A percentile compares a stretch with the other conserved stretches of the same genome.
These are phyloP conservation scores for Onychostruthus taczanowskii DNA, from an alignment of 2,113 vertebrate genomes.

Conservation along the genomic window DNA sequence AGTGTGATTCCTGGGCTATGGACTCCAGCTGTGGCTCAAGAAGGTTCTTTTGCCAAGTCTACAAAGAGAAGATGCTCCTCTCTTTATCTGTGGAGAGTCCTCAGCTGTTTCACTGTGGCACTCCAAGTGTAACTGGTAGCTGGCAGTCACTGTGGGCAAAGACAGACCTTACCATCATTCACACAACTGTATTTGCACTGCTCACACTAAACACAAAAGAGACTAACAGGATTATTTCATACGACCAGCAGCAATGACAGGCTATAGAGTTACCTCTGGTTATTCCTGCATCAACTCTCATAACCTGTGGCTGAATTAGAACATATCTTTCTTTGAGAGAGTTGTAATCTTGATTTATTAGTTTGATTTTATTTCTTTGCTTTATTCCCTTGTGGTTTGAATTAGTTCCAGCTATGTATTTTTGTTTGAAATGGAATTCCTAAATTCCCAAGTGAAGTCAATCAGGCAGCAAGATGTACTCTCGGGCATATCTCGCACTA, in stretches of 20 bases:
- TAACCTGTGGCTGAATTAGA: constrained; percentile 25
- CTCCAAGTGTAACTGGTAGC: neutral
- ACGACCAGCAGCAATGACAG: neutral
- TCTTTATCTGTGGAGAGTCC: neutral
- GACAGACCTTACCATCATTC: neutral
- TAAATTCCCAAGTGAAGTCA: constrained; percentile 33
- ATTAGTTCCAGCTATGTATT: constrained; percentile 42
- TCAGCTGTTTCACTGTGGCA: neutral
- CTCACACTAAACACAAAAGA: neutral
- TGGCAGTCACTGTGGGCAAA: neutral
- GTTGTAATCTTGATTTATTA: constrained; percentile 42
- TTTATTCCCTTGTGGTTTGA: constrained; percentile 23
- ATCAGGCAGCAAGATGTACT: neutral
- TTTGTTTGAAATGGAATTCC: constrained; percentile 32
- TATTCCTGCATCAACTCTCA: neutral
- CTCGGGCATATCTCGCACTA: neutral
- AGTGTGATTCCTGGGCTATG: neutral
- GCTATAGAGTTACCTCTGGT: neutral
- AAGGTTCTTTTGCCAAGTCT: neutral
- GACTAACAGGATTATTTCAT: neutral
- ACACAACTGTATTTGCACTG: neutral
- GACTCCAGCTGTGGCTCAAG: neutral
- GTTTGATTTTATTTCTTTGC: constrained; percentile 19
- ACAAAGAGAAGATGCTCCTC: neutral
- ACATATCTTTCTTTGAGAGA: neutral